These are phyloP conservation scores for Sebastes nivosus DNA, from an alignment of 2,797 vertebrate species.

Conservation along the genomic window DNA sequence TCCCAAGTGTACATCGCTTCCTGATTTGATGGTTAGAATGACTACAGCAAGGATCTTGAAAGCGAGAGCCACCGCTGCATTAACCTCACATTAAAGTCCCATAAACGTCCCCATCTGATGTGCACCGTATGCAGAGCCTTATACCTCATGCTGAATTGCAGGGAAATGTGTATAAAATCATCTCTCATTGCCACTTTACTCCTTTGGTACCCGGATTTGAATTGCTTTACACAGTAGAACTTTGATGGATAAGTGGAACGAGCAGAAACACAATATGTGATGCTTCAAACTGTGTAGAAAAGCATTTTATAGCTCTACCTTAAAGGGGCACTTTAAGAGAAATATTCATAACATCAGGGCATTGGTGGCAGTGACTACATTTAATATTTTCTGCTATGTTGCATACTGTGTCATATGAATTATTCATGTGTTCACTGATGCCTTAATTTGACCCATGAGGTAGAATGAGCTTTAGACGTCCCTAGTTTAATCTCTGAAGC, in stretches of 20 bases:
- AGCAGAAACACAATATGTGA: neutral
- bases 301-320: neutral
- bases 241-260: neutral
- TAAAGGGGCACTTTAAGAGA: neutral
- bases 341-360: neutral
- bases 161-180: neutral
- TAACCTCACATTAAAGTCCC: neutral
- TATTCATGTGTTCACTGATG: constrained; percentile 26
- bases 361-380: neutral
- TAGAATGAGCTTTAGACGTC: neutral
- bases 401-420: constrained; percentile 10
- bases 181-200: neutral
- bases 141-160: neutral
- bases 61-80: neutral
- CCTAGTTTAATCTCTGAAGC: neutral
- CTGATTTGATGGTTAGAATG: constrained; percentile 32
- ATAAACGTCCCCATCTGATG: neutral
- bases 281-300: neutral
- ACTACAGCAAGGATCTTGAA: constrained; percentile 8
- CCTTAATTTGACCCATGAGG: constrained; percentile 33
- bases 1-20: constrained; percentile 25
- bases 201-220: neutral
- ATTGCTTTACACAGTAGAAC: neutral
- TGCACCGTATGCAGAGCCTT: neutral
- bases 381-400: constrained; percentile 5